Conservation (phyloP, 2,113 vertebrate species). For the Poecile atricapillus region DNA sequence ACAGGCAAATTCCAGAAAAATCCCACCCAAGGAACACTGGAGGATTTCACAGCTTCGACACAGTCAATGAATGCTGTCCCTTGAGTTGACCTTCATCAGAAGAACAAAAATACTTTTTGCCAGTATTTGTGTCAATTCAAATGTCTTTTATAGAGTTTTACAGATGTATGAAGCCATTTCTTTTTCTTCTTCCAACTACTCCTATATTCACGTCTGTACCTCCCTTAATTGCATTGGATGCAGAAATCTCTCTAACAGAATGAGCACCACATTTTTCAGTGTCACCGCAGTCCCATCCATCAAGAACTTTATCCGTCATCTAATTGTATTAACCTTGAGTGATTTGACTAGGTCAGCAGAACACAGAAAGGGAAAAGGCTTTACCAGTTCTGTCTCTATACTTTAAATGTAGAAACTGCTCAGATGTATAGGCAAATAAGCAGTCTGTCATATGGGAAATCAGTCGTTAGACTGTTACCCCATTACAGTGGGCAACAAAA, state of each 20-base stretch:
- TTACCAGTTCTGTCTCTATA: neutral
- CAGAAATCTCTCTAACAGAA: slow-evolving; percentile 23
- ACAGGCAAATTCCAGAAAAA: neutral
- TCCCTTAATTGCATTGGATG: neutral
- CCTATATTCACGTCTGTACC: neutral
- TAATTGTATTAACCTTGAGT: slow-evolving; percentile 48
- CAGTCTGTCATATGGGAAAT: neutral
- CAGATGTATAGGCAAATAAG: neutral
- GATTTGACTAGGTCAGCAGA: slow-evolving; percentile 29
- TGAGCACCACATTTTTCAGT: slow-evolving; percentile 10
- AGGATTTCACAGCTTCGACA: neutral
- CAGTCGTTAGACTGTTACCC: neutral
- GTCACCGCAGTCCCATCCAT: slow-evolving; percentile 13
- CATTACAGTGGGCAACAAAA: neutral
- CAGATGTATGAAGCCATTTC: neutral
- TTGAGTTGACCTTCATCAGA: neutral
- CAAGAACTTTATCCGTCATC: neutral
- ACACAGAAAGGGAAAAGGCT: neutral
- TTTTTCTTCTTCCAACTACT: neutral
- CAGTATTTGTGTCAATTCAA: neutral
- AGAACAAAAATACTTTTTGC: neutral
- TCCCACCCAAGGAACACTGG: neutral
- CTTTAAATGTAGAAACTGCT: neutral
- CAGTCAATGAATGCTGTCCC: neutral
- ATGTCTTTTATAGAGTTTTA: neutral